Base-by-base conservation (phyloP, 2,888 invertebrate genomes). In the Matsumyia berberina region DNA sequence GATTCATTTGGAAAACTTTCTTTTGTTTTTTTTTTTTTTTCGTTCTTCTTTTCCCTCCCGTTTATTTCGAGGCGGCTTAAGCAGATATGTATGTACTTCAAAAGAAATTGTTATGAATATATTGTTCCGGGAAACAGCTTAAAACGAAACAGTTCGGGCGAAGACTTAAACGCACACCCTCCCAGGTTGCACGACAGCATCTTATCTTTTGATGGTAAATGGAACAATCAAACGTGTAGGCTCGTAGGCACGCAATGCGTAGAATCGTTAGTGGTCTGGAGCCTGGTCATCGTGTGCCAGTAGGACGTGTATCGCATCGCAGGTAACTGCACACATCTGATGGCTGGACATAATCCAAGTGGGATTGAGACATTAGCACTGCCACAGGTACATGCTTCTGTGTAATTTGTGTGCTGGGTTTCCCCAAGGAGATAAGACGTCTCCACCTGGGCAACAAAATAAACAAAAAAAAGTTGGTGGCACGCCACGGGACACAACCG, bases 21-120 rank as follows among this genome's bases (percentile, higher is more conserved):
- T 55, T 51, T 33, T 44, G 12, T 62, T 39, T 31, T 29, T 29
- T 1, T 64, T 77, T 24, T 24, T 24, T 24, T 24, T 4, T 24
- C 4, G 1, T 24, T 24, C 24, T 24, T 24, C 24, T 24, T 24
- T 24, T 24, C 24, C n/a, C 4, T 24, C 24, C 4, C 24, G 24
- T 24, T 24, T 24, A 24, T 24, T 24, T 73, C 24, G 46, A 66
- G 39, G 44, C 29, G 15, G 70, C 64, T 49, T 35, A 49, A 24
- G 46, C 24, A 15, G 60, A 55, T 55, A 29, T 15, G 11, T 29
- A 46, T 29, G 29, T 19, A 77, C 78, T 78, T 83, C 77, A 83
- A 83, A 24, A 83, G 78, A 49, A 39, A 67, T 78, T 72, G 53
- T 66, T 77, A 77, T 82, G 82, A 72, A 82, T 82, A 70, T 60